Percentiles rank a stretch among this genome's conserved stretches.
phyloP scores from a whole-genome alignment of 2,888 invertebrate species.

The Cancer borealis region DNA sequence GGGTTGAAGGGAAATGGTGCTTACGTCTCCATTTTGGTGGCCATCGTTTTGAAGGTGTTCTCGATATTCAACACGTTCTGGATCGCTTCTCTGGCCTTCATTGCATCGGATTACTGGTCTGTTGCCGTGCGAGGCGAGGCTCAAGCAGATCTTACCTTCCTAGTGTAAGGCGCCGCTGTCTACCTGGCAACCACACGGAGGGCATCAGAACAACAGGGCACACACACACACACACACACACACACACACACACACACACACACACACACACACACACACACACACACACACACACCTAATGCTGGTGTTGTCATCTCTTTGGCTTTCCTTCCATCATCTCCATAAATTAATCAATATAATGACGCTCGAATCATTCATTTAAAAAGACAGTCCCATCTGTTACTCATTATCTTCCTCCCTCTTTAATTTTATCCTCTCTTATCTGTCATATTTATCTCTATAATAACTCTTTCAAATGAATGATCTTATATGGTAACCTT shows the following conservation, averaged over 20 bases:
- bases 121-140: neutral
- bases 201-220: neutral
- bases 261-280: neutral
- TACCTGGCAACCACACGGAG: neutral
- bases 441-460: too few relatives aligned
- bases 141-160: neutral
- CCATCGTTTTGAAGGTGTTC: slow-evolving; percentile 3
- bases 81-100: neutral
- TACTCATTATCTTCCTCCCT: neutral
- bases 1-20: neutral
- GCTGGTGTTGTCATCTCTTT: neutral
- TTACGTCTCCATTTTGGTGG: slow-evolving; percentile 1
- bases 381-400: neutral
- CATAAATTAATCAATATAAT: neutral
- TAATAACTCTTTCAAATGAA: too few relatives aligned
- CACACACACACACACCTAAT: neutral
- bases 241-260: neutral
- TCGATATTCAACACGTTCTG: slow-evolving; percentile 20
- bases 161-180: neutral
- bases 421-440: too few relatives aligned
- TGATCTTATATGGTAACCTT: too few relatives aligned
- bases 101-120: slow-evolving; percentile 1
- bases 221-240: slow-evolving; percentile 15
- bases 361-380: neutral
- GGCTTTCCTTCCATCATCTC: neutral